Evolutionary conservation across 30 jellyfish, hydroid and myxozoan genomes (phyloP).

Genomic region (Nemopilema nomurai): DNA sequence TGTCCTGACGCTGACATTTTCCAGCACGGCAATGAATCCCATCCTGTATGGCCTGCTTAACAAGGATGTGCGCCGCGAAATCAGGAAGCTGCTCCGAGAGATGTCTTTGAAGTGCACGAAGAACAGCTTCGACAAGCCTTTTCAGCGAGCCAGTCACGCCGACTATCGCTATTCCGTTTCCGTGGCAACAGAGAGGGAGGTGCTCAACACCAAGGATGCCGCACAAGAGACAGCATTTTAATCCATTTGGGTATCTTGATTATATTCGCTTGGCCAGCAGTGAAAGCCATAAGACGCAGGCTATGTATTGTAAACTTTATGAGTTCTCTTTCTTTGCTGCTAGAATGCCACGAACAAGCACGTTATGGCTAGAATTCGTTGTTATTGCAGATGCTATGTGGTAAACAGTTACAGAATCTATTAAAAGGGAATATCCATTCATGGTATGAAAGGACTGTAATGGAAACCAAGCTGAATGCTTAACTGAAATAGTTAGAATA

Average conservation of each 20-base stretch:
- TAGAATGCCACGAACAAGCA: too few relatives aligned
- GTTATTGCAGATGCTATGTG: too few relatives aligned
- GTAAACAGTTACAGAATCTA: too few relatives aligned
- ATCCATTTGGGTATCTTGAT: neutral
- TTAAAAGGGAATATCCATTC: too few relatives aligned
- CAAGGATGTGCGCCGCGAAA: slow-evolving; percentile 70
- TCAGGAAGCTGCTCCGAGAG: slow-evolving; percentile 32
- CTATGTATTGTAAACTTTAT: neutral
- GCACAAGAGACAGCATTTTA: slow-evolving; percentile 15
- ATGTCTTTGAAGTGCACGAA: slow-evolving; percentile 43
- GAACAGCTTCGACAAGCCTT: slow-evolving; percentile 43
- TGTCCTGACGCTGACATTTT: slow-evolving; percentile 64
- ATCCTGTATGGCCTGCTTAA: slow-evolving; percentile 83
- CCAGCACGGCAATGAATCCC: slow-evolving; percentile 80
- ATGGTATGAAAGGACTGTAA: too few relatives aligned
- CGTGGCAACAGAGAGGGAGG: slow-evolving; percentile 31
- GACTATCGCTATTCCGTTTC: slow-evolving; percentile 32
- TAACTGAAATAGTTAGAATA: too few relatives aligned
- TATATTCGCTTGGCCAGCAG: neutral
- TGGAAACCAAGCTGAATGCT: too few relatives aligned
- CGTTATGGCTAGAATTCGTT: too few relatives aligned
- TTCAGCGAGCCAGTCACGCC: slow-evolving; percentile 36
- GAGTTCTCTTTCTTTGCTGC: neutral
- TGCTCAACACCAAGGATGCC: slow-evolving; percentile 16
- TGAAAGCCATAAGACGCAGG: neutral